Base-by-base conservation (phyloP, 2,888 invertebrate species). In the Steromphala cineraria region DNA sequence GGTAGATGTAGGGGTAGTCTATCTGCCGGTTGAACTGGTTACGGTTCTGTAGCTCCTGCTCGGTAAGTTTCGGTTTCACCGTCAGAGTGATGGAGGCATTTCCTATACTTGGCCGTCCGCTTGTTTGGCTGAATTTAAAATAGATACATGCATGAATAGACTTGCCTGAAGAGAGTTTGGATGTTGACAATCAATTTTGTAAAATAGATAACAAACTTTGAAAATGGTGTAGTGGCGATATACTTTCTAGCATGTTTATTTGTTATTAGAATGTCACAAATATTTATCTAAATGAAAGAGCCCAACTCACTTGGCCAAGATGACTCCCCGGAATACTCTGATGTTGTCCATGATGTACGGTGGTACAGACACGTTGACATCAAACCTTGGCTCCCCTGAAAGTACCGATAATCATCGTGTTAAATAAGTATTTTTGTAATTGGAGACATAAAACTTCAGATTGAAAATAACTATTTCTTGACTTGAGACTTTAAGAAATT, bases 291-390 rank as follows among this genome's bases (percentile, higher is more conserved):
- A 53, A 7, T 53, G 21, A 19, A 21, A 55, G 8, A 8, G 10
- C 46, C 46, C 1, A 5, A 79, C 90, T 85, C 90, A 94, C 95
- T 99, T 99, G 0, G 98, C 98, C 95, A 97, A 96, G 1, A 99
- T 95, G 0, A 96, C 95, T 0, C 98, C 99, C 90, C 96, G 95
- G 90, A 99, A 96, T 90, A 94, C 97, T 13, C 95, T 95, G 36
- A 98, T 97, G 28, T 96, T 96, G 90, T 96, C 97, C 93, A 98
- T 96, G 94, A 98, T 97, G 93, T 98, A 98, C 0, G 98, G 96
- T 0, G 98, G 97, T 96, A 98, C 98, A 0, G 98, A 98, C 0
- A 99, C 98, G 93, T 98, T 98, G 0, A 98, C 97, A 96, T 98
- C 98, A 92, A 97, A 98, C 88, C 98, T 95, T 0, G 98, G 98